Evolutionary conservation across 2,888 invertebrate genomes (phyloP).

Genomic region (Tinea pellionella): DNA sequence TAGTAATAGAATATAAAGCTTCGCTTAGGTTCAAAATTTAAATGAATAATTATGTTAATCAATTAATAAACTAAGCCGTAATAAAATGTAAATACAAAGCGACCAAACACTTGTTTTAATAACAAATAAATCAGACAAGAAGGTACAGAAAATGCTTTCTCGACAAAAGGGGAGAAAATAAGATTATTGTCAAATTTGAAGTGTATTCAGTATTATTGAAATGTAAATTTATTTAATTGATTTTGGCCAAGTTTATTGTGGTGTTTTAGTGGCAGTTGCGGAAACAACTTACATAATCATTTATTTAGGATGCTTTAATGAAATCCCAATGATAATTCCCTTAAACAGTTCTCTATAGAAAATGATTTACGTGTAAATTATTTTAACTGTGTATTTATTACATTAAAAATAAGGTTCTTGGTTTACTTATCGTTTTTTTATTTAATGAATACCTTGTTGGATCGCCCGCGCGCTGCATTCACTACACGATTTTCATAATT

Average conservation of each 20-base stretch:
- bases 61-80: too few species aligned
- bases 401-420: too few species aligned
- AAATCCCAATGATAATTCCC: neutral
- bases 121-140: conserved; percentile 3
- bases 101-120: neutral
- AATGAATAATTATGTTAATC: too few species aligned
- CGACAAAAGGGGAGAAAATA: conserved; percentile 9
- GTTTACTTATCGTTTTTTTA: too few species aligned
- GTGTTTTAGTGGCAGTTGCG: conserved; percentile 7
- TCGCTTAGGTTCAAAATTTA: too few species aligned
- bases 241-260: conserved; percentile 8
- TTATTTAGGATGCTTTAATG: conserved; percentile 5
- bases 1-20: too few species aligned
- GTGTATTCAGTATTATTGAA: conserved; percentile 13
- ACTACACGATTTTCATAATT: too few species aligned
- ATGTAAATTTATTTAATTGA: conserved; percentile 14
- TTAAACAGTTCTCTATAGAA: neutral
- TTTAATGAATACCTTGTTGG: too few species aligned
- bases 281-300: neutral
- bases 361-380: too few species aligned
- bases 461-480: too few species aligned
- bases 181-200: conserved; percentile 15
- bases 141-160: neutral
- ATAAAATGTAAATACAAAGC: neutral
- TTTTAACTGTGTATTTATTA: too few species aligned